Conservation (phyloP, 2,113 vertebrate species). For the Boleophthalmus pectinirostris region DNA sequence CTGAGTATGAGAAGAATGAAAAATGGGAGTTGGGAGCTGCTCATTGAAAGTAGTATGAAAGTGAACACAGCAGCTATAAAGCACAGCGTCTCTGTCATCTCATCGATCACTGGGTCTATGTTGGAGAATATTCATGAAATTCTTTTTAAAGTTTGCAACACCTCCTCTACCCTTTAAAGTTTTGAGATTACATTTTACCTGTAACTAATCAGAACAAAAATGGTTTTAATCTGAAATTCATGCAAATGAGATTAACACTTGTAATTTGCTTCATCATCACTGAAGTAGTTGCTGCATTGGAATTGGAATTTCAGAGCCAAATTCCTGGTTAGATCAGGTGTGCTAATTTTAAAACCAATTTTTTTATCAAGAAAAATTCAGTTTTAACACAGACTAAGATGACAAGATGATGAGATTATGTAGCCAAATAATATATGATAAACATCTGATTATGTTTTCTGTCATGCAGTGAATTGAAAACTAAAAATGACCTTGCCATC, state of each 20-base stretch:
- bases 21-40: constrained; percentile 21
- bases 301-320: too few relatives aligned
- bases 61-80: constrained; percentile 13
- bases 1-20: constrained; percentile 18
- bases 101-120: constrained; percentile 21
- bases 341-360: not conserved
- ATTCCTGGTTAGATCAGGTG: not conserved
- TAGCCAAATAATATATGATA: too few relatives aligned
- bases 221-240: not conserved
- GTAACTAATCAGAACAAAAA: not conserved
- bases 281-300: not conserved
- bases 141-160: not conserved
- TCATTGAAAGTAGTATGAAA: constrained; percentile 18
- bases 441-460: too few relatives aligned
- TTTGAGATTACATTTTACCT: not conserved
- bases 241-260: not conserved
- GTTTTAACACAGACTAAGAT: not conserved
- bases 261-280: not conserved
- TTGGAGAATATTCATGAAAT: constrained; percentile 10
- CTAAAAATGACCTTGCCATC: too few relatives aligned
- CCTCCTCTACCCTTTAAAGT: not conserved
- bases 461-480: too few relatives aligned
- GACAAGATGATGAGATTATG: not conserved
- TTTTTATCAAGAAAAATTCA: not conserved
- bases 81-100: constrained; percentile 7